These are phyloP conservation scores for Lacanobia oleracea DNA, from an alignment of 2,888 invertebrate species.

Conservation along the genomic window DNA sequence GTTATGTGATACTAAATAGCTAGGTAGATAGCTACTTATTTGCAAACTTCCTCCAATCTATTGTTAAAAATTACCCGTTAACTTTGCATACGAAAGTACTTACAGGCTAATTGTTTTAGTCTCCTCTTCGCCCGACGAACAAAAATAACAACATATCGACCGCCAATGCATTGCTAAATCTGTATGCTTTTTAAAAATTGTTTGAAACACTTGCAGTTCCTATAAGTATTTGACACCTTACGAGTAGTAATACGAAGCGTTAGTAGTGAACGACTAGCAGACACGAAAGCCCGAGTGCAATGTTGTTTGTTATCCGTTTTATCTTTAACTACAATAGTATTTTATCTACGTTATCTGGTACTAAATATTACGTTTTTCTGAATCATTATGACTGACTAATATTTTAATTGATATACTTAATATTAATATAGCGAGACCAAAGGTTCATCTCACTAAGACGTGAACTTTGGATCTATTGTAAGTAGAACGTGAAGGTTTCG, in stretches of 20 bases:
- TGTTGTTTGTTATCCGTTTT: conserved; percentile 38
- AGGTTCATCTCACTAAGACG: conserved; percentile 18
- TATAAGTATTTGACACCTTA: conserved; percentile 17
- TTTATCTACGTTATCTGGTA: conserved; percentile 53
- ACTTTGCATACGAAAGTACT: conserved; percentile 46
- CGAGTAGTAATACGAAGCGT: conserved; percentile 15
- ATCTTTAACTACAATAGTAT: conserved; percentile 47
- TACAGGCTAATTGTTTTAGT: conserved; percentile 48
- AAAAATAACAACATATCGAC: conserved; percentile 63
- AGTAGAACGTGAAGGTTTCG: background rate
- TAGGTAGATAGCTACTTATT: background rate
- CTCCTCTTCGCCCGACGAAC: conserved; percentile 38
- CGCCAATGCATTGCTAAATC: conserved; percentile 67
- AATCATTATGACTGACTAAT: conserved; percentile 44
- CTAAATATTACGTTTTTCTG: conserved; percentile 35
- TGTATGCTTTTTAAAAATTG: background rate
- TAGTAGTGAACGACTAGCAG: conserved; percentile 14
- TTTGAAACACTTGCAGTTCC: conserved; percentile 10
- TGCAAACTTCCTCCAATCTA: background rate
- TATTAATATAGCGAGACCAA: background rate
- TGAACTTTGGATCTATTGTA: conserved; percentile 32
- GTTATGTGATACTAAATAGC: too few species aligned
- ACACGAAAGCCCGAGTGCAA: conserved; percentile 20
- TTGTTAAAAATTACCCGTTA: conserved; percentile 4
- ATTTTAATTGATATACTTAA: conserved; percentile 41